phyloP scores from a whole-genome alignment of 2,113 vertebrate species.

The Podocnemis expansa region DNA sequence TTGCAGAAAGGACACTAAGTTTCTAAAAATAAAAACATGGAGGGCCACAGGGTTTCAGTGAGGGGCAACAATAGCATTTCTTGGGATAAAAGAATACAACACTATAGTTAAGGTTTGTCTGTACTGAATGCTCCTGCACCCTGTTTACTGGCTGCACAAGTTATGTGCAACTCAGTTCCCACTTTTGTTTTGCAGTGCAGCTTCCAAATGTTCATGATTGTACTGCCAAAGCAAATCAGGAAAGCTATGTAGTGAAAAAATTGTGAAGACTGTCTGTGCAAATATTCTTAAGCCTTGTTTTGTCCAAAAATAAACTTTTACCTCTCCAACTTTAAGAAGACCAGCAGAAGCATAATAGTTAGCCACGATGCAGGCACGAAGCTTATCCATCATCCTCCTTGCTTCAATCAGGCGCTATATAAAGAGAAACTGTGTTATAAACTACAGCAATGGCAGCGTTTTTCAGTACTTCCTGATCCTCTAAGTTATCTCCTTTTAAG shows the following conservation, averaged over 20 bases:
- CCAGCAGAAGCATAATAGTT: slow-evolving; percentile 96
- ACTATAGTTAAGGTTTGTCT: neutral
- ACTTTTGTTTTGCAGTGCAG: neutral
- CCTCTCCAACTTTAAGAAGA: slow-evolving; percentile 90
- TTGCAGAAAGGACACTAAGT: neutral
- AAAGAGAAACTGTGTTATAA: neutral
- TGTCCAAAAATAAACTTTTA: slow-evolving; percentile 62
- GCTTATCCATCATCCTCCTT: slow-evolving; percentile 99
- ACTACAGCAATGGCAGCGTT: neutral
- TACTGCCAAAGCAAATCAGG: neutral
- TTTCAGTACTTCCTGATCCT: neutral
- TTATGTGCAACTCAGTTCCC: neutral
- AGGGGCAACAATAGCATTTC: neutral
- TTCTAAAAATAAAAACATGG: neutral
- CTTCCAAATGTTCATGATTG: neutral
- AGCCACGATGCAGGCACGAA: slow-evolving; percentile 97
- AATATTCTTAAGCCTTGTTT: neutral
- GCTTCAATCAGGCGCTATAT: slow-evolving; percentile 93
- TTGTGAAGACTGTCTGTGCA: neutral
- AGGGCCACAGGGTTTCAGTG: neutral
- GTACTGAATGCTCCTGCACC: fast-evolving
- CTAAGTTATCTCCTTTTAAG: neutral
- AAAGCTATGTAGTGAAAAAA: neutral
- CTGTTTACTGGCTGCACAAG: neutral
- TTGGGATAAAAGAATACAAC: neutral